Evolutionary conservation across 2,797 vertebrate genomes (phyloP).

Genomic region (Halcyon leucocephala): DNA sequence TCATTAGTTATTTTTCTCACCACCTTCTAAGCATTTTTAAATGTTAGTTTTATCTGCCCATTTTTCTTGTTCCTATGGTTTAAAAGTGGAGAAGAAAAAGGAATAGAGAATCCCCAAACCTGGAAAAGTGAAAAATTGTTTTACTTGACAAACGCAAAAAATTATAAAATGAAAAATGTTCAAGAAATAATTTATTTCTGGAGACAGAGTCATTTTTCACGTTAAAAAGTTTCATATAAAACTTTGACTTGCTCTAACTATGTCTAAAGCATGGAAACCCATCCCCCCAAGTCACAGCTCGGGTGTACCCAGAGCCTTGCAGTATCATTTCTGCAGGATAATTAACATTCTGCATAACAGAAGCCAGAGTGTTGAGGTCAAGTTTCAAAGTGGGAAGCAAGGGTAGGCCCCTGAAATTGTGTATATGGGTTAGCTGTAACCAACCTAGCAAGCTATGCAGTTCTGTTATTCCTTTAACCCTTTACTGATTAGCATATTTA

Average conservation of each 20-base stretch:
- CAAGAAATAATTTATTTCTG: conserved; percentile 38
- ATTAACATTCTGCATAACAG: conserved; percentile 20
- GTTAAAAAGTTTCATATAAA: conserved; percentile 15
- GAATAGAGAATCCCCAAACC: not conserved
- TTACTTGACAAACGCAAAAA: conserved; percentile 28
- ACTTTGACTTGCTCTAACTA: not conserved
- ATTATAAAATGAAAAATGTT: conserved; percentile 51
- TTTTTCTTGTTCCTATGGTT: not conserved
- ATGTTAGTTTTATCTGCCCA: not conserved
- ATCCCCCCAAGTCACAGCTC: not conserved
- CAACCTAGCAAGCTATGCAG: not conserved
- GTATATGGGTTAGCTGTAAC: not conserved
- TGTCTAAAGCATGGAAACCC: conserved; percentile 24
- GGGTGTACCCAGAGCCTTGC: not conserved
- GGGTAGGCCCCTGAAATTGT: fast-evolving
- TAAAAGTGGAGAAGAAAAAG: not conserved
- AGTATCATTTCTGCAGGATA: conserved; percentile 6
- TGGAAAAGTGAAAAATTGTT: conserved; percentile 43
- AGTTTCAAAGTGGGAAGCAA: conserved; percentile 35
- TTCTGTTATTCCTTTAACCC: conserved; percentile 18
- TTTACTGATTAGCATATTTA: not conserved
- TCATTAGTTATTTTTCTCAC: not conserved
- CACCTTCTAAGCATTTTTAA: not conserved
- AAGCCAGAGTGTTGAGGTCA: not conserved
- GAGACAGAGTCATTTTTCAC: conserved; percentile 41